Evolutionary conservation across 2,113 vertebrate genomes (phyloP).

Genomic region (Oreochromis tanganicae): DNA sequence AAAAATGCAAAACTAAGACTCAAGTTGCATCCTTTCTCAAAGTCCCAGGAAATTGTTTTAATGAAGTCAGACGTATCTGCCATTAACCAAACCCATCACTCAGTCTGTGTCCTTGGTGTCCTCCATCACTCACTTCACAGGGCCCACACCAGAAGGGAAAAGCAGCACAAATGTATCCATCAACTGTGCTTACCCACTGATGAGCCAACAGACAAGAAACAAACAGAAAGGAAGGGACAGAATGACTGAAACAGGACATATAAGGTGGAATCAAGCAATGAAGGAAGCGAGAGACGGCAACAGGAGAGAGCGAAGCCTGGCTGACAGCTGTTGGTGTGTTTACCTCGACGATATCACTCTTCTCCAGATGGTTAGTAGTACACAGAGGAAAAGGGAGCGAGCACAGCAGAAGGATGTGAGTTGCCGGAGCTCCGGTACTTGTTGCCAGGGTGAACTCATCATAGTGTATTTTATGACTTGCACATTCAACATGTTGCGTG

Average conservation of each 20-base stretch:
- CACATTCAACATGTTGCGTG: constrained; percentile 20
- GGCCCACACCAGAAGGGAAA: not conserved
- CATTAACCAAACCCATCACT: not conserved
- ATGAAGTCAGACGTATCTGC: not conserved
- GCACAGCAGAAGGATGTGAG: constrained; percentile 16
- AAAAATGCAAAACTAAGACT: not conserved
- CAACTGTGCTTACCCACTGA: not conserved
- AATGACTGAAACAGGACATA: constrained; percentile 15
- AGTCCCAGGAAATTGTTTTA: not conserved
- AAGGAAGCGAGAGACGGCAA: constrained; percentile 12
- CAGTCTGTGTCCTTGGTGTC: not conserved
- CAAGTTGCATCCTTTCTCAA: not conserved
- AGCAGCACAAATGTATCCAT: constrained; percentile 16
- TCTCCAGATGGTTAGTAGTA: constrained; percentile 70
- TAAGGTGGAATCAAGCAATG: constrained; percentile 31
- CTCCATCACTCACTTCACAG: not conserved
- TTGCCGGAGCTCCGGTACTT: not conserved
- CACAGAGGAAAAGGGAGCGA: constrained; percentile 38
- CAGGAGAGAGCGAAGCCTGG: constrained; percentile 13
- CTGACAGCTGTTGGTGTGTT: constrained; percentile 69
- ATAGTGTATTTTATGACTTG: constrained; percentile 54
- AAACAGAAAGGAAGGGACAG: not conserved
- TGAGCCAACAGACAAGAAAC: constrained; percentile 9
- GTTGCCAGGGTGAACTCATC: constrained; percentile 61
- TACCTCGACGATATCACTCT: constrained; percentile 56